Evolutionary conservation across 2,113 vertebrate species (phyloP), one percentile per base, ranked within the genome.

Genomic region (Ia io): DNA sequence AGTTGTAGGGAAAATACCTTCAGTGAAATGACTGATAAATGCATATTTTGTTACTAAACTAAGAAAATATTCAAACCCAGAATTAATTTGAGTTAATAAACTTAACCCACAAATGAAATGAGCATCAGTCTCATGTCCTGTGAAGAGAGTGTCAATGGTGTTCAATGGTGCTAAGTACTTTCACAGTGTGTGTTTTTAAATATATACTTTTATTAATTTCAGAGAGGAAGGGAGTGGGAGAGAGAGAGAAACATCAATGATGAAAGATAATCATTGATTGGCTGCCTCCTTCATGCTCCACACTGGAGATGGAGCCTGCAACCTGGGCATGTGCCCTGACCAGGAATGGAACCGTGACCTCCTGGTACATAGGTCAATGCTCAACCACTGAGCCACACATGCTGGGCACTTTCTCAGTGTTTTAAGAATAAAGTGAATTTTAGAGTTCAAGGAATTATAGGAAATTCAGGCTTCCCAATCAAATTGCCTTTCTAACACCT

Each of bases 41-140:
- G 35, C 23, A 35, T 53, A 16, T 25, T 73, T 49, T 78, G 9
- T 90, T 20, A 47, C 6, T 22, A 89, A 93, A 90, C 2, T 53
- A 94, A 93, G 59, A 44, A 79, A 90, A 67, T 67, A 22, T 71
- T 47, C 28, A 78, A 86, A 67, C 70, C 51, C 76, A 88, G 90
- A 90, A 49, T 37, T 67, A 90, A 85, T 32, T 94, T 74, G n/a
- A 83, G 32, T 40, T 44, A 83, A 63, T 63, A 20, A 77, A n/a
- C 51, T 88, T 83, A 88, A 35, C 3, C 18, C 9, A 23, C 17
- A 79, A 47, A 65, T 67, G 53, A 79, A 91, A 23, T 12, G 20
- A 80, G 6, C 32, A 32, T 65, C 10, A 12, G 35, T 44, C 37
- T 76, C 25, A 18, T 11, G 16, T 87, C 71, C 51, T 2, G 14